These are phyloP conservation scores for Drosophila mojavensis DNA, from an alignment of 1,140 invertebrate species.

Conservation along the genomic window DNA sequence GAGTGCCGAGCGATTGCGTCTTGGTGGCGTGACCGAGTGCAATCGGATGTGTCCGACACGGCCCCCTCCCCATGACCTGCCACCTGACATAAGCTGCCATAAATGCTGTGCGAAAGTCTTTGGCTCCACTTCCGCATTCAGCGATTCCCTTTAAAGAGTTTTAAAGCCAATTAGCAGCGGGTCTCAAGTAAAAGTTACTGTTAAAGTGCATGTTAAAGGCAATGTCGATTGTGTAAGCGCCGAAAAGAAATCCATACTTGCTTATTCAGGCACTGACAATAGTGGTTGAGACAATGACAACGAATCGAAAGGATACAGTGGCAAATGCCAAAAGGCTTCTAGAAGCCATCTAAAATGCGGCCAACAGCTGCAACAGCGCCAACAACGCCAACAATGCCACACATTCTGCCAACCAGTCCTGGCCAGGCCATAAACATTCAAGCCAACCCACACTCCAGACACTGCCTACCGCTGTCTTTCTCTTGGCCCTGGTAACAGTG, in stretches of 20 bases:
- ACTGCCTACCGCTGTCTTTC: conserved; percentile 8
- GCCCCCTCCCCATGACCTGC: not conserved
- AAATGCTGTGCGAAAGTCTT: conserved; percentile 25
- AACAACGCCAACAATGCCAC: conserved; percentile 29
- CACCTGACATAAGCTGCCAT: conserved; percentile 14
- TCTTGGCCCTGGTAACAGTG: conserved; percentile 34
- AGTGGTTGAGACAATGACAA: not conserved
- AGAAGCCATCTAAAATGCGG: conserved; percentile 14
- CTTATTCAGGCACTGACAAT: not conserved
- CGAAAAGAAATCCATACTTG: conserved; percentile 6
- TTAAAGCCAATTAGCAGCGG: conserved; percentile 58
- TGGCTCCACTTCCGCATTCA: conserved; percentile 48
- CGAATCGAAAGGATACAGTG: not conserved
- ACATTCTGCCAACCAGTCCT: conserved; percentile 14
- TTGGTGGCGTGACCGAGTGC: conserved; percentile 51
- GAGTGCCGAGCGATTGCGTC: not conserved
- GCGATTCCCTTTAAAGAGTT: conserved; percentile 18
- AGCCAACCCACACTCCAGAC: conserved; percentile 12
- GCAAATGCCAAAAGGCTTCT: conserved; percentile 20
- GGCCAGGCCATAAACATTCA: conserved; percentile 64
- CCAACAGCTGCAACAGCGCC: conserved; percentile 36
- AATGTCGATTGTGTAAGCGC: not conserved
- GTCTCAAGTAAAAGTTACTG: not conserved
- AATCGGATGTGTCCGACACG: conserved; percentile 39
- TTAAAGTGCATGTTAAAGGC: not conserved